Conservation (phyloP, 2,797 vertebrate species). For the Eupleurogrammus muticus region DNA sequence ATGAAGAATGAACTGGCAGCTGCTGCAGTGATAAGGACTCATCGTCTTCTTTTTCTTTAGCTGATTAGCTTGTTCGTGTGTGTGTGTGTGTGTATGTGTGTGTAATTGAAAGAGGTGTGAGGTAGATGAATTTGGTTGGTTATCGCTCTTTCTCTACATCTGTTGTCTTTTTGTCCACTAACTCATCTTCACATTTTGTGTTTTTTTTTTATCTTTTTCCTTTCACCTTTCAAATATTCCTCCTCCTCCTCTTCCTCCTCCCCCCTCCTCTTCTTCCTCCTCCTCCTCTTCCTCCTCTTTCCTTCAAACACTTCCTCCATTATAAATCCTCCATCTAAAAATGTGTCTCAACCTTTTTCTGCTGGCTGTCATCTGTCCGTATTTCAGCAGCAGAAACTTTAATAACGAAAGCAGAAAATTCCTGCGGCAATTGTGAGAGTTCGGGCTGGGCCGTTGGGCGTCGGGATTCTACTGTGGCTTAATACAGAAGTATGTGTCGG, state of each 20-base stretch:
- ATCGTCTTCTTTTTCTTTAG: neutral
- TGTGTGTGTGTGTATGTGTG: neutral
- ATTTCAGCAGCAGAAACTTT: conserved; percentile 35
- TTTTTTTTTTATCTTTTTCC: conserved; percentile 44
- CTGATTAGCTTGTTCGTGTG: conserved; percentile 32
- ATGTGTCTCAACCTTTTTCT: conserved; percentile 9
- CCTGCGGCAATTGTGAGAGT: too few species aligned
- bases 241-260: neutral
- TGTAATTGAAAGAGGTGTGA: conserved; percentile 1
- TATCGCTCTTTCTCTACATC: conserved; percentile 20
- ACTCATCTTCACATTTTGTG: neutral
- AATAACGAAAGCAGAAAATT: too few species aligned
- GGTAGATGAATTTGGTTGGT: conserved; percentile 19
- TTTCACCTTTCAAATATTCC: conserved; percentile 35
- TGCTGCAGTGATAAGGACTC: conserved; percentile 55
- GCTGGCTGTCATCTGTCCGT: conserved; percentile 59
- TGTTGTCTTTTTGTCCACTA: neutral
- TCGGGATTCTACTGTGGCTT: too few species aligned
- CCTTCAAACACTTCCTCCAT: conserved; percentile 10
- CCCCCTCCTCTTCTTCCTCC: neutral
- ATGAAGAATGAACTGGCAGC: conserved; percentile 69
- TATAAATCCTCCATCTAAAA: neutral
- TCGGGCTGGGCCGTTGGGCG: too few species aligned
- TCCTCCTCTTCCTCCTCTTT: conserved; percentile 17
- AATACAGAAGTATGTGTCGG: too few species aligned